phyloP scores from a whole-genome alignment of 2,797 vertebrate species.

The Delichon dasypus region DNA sequence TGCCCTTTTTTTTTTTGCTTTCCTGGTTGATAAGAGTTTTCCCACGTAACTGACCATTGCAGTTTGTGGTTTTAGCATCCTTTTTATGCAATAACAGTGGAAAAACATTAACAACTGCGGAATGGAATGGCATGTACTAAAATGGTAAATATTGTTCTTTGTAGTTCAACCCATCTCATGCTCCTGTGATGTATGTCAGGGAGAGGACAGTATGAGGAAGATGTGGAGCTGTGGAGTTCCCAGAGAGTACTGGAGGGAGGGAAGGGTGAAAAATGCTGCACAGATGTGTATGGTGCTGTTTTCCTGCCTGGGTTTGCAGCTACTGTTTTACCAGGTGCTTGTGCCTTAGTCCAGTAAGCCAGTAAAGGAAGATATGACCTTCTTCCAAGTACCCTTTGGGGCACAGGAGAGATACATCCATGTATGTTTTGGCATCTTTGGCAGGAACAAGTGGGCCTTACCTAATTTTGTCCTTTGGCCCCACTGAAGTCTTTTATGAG shows the following conservation, averaged over 20 bases:
- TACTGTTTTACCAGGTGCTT: background rate
- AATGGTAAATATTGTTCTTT: slow-evolving; percentile 50
- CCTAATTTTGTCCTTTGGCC: background rate
- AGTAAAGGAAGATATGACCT: background rate
- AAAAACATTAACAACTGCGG: slow-evolving; percentile 40
- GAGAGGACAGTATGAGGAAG: background rate
- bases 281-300: background rate
- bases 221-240: background rate
- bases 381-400: background rate
- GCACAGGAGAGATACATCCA: background rate
- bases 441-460: background rate
- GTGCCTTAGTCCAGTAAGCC: background rate
- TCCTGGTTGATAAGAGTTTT: slow-evolving; percentile 30
- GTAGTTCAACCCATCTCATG: background rate
- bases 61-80: slow-evolving; percentile 50
- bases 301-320: background rate
- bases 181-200: background rate
- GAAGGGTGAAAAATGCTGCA: background rate
- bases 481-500: background rate
- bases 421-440: background rate
- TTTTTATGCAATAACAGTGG: slow-evolving; percentile 3
- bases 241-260: background rate
- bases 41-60: background rate
- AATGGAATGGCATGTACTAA: slow-evolving; percentile 37
- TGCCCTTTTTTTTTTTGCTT: background rate